phyloP scores from a whole-genome alignment of 2,113 vertebrate species.

The Paramisgurnus dabryanus region DNA sequence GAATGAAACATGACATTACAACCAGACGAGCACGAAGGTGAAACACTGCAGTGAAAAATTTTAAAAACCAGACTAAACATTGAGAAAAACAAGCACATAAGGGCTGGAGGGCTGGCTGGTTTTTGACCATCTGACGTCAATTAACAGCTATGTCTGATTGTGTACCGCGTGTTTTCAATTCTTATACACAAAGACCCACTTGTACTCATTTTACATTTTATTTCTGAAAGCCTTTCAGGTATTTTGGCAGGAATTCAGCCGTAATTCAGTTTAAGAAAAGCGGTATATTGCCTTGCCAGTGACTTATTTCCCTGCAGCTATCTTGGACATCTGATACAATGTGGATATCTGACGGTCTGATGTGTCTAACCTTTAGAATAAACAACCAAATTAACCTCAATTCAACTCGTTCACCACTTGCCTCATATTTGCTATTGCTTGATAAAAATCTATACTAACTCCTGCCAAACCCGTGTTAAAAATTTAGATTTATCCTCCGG shows the following conservation, averaged over 20 bases:
- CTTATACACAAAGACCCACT: background rate
- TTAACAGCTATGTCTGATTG: no score
- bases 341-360: background rate
- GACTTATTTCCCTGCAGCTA: background rate
- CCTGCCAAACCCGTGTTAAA: constrained; percentile 20
- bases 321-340: background rate
- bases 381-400: constrained; percentile 4
- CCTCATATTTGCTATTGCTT: constrained; percentile 18
- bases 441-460: constrained; percentile 10
- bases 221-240: background rate
- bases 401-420: constrained; percentile 11
- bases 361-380: background rate
- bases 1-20: no score
- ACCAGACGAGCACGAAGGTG: no score
- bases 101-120: no score
- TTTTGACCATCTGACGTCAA: no score
- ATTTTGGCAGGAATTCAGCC: no score
- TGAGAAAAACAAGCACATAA: no score
- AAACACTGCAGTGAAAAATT: no score
- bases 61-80: no score
- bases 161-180: background rate
- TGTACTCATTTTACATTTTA: background rate
- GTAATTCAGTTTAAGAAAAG: background rate
- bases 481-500: constrained; percentile 31
- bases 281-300: background rate